These are phyloP conservation scores for Taeniopygia guttata DNA, from an alignment of 2,797 vertebrate species.

Conservation along the genomic window DNA sequence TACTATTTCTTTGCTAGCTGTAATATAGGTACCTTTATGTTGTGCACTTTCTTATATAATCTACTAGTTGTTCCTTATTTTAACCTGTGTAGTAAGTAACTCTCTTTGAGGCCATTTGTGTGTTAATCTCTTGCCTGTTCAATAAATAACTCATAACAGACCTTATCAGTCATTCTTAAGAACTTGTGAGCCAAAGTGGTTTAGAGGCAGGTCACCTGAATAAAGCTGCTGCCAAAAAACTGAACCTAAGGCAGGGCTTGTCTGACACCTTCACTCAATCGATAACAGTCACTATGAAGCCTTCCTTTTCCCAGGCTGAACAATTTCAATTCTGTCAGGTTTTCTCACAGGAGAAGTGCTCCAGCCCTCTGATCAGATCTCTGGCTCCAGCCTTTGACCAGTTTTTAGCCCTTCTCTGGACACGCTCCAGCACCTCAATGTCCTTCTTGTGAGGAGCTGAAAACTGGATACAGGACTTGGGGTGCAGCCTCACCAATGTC, in stretches of 20 bases:
- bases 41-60: fast-evolving
- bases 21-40: not conserved
- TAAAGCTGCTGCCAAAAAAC: not conserved
- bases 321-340: not conserved
- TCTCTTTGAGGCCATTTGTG: not conserved
- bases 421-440: fast-evolving
- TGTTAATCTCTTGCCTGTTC: not conserved
- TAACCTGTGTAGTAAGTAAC: too few relatives aligned
- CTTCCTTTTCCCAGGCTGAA: not conserved
- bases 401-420: not conserved
- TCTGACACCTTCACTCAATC: not conserved
- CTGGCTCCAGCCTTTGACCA: not conserved
- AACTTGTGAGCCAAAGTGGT: not conserved
- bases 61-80: not conserved
- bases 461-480: fast-evolving
- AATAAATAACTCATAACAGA: not conserved
- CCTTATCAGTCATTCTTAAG: not conserved
- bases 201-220: not conserved
- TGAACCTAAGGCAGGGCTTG: not conserved
- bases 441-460: not conserved
- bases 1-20: not conserved
- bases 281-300: fast-evolving
- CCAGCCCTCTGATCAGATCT: not conserved
- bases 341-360: not conserved
- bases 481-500: not conserved